phyloP scores from a whole-genome alignment of 2,888 invertebrate species.

The Dasysyrphus tricinctus region DNA sequence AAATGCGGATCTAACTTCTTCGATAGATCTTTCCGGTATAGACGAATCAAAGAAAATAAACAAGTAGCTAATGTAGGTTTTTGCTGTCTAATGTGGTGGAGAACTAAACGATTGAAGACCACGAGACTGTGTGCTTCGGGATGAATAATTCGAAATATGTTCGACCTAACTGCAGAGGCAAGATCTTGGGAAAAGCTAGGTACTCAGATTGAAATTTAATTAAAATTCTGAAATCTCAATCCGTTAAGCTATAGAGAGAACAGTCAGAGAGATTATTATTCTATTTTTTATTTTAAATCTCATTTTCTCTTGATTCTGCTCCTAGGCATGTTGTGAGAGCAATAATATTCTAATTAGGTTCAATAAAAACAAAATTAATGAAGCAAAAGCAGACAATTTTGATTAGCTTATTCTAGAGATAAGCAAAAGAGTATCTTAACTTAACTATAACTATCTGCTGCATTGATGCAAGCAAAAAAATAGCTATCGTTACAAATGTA shows the following conservation, averaged over 20 bases:
- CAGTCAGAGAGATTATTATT: neutral
- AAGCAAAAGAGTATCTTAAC: slow-evolving; percentile 30
- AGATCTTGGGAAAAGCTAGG: neutral
- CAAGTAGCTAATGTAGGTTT: slow-evolving; percentile 3
- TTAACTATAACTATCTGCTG: neutral
- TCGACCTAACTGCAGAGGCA: slow-evolving; percentile 43
- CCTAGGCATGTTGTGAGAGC: slow-evolving; percentile 14
- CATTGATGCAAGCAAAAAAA: slow-evolving; percentile 35
- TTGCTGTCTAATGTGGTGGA: neutral
- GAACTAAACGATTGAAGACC: slow-evolving; percentile 66
- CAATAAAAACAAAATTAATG: slow-evolving; percentile 48
- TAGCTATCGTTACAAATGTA: slow-evolving; percentile 2
- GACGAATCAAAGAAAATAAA: slow-evolving; percentile 32
- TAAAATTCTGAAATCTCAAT: slow-evolving; percentile 4
- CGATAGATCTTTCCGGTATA: slow-evolving; percentile 52
- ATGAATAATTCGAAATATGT: slow-evolving; percentile 67
- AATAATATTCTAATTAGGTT: slow-evolving; percentile 50
- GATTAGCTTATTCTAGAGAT: slow-evolving; percentile 53
- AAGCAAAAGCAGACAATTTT: slow-evolving; percentile 51
- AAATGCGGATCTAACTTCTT: slow-evolving; percentile 38
- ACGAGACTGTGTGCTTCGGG: slow-evolving; percentile 68
- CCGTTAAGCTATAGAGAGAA: neutral
- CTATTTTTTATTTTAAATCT: neutral
- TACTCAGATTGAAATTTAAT: slow-evolving; percentile 6
- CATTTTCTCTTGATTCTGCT: neutral